Evolutionary conservation across 2,888 invertebrate genomes (phyloP), one percentile per base, ranked within the genome.

Genomic region (Idaea aversata): DNA sequence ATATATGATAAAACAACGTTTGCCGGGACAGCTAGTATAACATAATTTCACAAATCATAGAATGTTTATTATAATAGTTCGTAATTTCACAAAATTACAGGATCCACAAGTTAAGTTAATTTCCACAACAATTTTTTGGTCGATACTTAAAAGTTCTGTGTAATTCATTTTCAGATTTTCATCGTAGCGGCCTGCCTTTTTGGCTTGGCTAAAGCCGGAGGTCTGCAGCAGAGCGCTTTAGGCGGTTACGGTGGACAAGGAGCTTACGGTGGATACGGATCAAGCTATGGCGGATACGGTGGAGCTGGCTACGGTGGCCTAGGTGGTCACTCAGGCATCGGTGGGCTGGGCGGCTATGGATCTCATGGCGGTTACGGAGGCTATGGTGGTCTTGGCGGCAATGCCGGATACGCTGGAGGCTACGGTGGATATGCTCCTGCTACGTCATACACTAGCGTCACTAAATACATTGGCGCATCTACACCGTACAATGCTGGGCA

Each of bases 141-240:
- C 1, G 25, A 25, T 25, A 25, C 3, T 25, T 25, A 25, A 25
- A 25, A 25, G 25, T n/a, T n/a, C n/a, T n/a, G n/a, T 25, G 25
- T 25, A 25, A 25, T 25, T 25, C 25, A 25, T 6, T 47, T 47
- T 47, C 73, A 88, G 87, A 70, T 82, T 59, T 66, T 86, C 36
- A 74, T 81, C 63, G 62, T 82, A 15, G 74, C 85, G 36, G 76
- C 76, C 57, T 85, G 84, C 79, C 75, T 86, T 5, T 77, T 87
- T 62, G 85, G 85, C 66, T 62, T 86, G 35, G 79, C 83, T 66
- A 76, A 64, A 25, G 86, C 86, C 59, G 83, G 86, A 64, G 78
- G 68, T 7, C 66, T 85, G 1, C 68, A 74, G 15, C 68, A 74
- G 15, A 77, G 67, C 64, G 74, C 71, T 5, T 66, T 73, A 34